These are phyloP conservation scores for Sinotaia quadrata DNA, from an alignment of 2,888 invertebrate genomes.

Conservation along the genomic window DNA sequence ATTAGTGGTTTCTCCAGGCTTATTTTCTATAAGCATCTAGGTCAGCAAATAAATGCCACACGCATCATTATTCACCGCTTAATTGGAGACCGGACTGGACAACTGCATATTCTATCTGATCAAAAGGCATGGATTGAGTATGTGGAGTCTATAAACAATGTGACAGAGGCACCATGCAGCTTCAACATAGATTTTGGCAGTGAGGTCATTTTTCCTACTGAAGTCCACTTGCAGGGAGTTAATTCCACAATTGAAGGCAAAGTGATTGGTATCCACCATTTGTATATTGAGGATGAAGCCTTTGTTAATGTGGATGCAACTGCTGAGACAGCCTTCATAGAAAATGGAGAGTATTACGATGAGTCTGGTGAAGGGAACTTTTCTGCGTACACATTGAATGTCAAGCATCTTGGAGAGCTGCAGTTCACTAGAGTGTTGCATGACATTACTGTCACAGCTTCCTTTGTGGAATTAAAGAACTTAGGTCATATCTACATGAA, in stretches of 20 bases:
- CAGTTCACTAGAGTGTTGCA: slow-evolving; percentile 44
- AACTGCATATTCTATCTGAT: slow-evolving; percentile 49
- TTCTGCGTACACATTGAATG: slow-evolving; percentile 51
- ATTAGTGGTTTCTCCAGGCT: slow-evolving; percentile 49
- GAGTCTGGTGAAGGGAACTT: slow-evolving; percentile 53
- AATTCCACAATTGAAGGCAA: slow-evolving; percentile 52
- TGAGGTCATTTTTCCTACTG: slow-evolving; percentile 56
- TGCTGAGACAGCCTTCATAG: slow-evolving; percentile 53
- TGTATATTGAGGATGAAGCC: slow-evolving; percentile 53
- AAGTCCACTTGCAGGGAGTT: slow-evolving; percentile 55
- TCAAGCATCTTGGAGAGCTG: slow-evolving; percentile 45
- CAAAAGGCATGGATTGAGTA: slow-evolving; percentile 52
- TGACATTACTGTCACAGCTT: slow-evolving; percentile 48
- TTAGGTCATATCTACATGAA: slow-evolving; percentile 52
- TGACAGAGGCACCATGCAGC: slow-evolving; percentile 60
- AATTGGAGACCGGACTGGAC: slow-evolving; percentile 57
- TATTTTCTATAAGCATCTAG: slow-evolving; percentile 48
- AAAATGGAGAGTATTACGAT: slow-evolving; percentile 42
- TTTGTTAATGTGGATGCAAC: slow-evolving; percentile 47
- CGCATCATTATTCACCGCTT: slow-evolving; percentile 48
- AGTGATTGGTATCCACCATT: slow-evolving; percentile 54
- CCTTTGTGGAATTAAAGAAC: slow-evolving; percentile 56
- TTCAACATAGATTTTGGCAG: slow-evolving; percentile 54
- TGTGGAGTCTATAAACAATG: slow-evolving; percentile 53
- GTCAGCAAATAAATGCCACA: slow-evolving; percentile 31